These are phyloP conservation scores for Itoplectis maculator DNA, from an alignment of 2,888 invertebrate genomes.

Conservation along the genomic window DNA sequence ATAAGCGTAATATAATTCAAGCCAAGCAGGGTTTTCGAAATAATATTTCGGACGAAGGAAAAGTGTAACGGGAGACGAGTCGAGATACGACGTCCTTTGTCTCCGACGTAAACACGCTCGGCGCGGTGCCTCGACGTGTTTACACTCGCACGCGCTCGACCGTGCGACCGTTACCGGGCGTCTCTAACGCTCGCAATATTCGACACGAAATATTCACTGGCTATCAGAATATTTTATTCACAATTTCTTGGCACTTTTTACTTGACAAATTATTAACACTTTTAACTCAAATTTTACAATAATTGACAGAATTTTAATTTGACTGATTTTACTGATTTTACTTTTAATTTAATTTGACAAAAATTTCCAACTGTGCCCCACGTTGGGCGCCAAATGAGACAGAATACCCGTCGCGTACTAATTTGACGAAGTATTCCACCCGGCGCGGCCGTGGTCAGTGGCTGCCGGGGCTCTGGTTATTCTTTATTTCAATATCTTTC, in stretches of 20 bases:
- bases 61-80: no score
- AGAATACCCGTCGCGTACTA: neutral
- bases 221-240: no score
- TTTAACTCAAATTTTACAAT: no score
- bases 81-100: no score
- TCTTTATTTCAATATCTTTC: no score
- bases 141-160: neutral
- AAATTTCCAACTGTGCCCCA: neutral
- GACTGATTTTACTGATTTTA: no score
- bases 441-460: neutral
- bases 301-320: no score
- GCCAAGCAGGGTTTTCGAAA: no score
- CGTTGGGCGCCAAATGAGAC: constrained; percentile 12
- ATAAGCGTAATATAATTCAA: no score
- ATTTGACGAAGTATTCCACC: neutral
- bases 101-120: no score
- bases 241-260: no score
- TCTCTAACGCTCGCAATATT: neutral
- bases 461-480: constrained; percentile 11
- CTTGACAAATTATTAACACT: constrained; percentile 9
- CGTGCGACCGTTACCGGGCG: neutral
- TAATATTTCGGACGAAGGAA: no score
- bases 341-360: neutral
- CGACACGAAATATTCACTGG: neutral
- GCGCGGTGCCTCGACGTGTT: neutral